A percentile compares a stretch with the other conserved stretches of the same genome.
Conservation (phyloP, 2,797 vertebrate genomes). For the Arnoldichthys spilopterus region DNA sequence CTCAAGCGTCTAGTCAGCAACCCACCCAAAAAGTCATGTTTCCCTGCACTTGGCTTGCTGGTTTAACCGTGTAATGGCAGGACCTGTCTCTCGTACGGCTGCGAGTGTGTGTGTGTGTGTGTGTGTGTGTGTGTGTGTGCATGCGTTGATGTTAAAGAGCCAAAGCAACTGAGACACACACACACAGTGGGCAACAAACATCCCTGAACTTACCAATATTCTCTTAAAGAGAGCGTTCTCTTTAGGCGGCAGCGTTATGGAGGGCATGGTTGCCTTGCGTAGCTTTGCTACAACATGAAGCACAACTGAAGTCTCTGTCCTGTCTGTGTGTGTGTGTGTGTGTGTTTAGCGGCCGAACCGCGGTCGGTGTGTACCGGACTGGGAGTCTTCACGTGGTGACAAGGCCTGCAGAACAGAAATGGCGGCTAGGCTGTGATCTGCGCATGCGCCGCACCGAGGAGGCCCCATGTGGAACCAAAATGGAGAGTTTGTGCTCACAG, state of each 20-base stretch:
- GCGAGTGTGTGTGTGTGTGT: neutral
- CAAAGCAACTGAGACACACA: constrained; percentile 36
- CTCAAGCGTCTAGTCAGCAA: neutral
- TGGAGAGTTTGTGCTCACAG: neutral
- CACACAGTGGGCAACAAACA: constrained; percentile 34
- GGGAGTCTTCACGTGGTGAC: constrained; percentile 80
- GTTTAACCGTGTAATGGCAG: neutral
- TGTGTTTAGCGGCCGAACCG: neutral
- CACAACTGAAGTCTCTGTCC: constrained; percentile 57
- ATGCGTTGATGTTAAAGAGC: constrained; percentile 26
- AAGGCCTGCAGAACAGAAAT: constrained; percentile 35
- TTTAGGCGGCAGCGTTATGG: constrained; percentile 93
- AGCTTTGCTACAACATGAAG: constrained; percentile 44
- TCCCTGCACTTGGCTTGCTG: no score
- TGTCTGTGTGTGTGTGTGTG: constrained; percentile 11
- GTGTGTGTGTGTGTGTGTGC: neutral
- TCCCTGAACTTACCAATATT: constrained; percentile 88
- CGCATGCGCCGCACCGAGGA: constrained; percentile 22
- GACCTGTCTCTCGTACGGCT: neutral
- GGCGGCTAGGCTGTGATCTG: neutral
- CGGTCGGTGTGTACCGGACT: neutral
- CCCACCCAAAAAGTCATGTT: neutral
- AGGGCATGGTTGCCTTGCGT: constrained; percentile 84
- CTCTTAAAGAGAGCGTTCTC: constrained; percentile 98
- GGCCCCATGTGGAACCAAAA: neutral